phyloP scores from a whole-genome alignment of 2,113 vertebrate genomes.

The Bambusicola thoracicus region DNA sequence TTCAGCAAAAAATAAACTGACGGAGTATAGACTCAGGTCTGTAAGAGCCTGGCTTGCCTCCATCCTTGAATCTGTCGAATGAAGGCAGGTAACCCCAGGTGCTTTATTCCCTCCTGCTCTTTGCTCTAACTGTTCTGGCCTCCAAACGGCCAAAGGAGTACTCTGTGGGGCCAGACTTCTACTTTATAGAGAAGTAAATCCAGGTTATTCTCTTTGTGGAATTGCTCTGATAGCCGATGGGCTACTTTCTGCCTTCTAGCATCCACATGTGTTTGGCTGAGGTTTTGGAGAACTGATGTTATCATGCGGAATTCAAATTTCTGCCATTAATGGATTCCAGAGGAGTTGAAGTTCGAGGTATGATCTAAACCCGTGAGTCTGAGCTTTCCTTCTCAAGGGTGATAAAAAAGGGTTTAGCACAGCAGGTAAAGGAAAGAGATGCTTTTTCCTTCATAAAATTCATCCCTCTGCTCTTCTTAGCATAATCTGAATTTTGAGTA shows the following conservation, averaged over 20 bases:
- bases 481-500: background rate
- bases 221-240: background rate
- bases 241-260: background rate
- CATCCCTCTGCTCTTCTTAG: background rate
- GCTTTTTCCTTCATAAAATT: background rate
- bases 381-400: background rate
- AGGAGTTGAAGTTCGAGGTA: background rate
- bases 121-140: background rate
- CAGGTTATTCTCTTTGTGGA: background rate
- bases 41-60: background rate
- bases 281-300: background rate
- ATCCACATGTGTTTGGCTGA: background rate
- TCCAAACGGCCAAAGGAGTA: slow-evolving; percentile 2
- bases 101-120: background rate
- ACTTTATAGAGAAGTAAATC: background rate
- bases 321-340: background rate
- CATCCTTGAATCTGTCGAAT: slow-evolving; percentile 33
- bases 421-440: background rate
- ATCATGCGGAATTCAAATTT: background rate
- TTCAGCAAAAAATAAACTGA: background rate
- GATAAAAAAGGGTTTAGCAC: background rate
- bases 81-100: slow-evolving; percentile 1
- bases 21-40: background rate
- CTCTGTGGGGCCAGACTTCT: background rate
- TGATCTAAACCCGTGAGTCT: background rate